Evolutionary conservation across 2,888 invertebrate genomes (phyloP).

Genomic region (Rhimphoctona megacephalus): DNA sequence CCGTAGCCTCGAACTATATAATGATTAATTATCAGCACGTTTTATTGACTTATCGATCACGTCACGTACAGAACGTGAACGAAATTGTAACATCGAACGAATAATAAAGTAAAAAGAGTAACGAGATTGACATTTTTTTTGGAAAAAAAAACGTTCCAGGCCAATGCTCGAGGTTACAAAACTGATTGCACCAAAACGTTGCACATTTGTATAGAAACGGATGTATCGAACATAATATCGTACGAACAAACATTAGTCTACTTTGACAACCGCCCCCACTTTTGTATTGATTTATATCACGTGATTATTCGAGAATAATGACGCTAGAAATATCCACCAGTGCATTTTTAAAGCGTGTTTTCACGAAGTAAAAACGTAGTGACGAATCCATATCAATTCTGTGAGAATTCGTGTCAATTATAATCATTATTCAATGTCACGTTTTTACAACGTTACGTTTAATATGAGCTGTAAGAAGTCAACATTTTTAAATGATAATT

Average conservation of each 20-base stretch:
- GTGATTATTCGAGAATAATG: slow-evolving; percentile 18
- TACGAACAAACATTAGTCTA: background rate
- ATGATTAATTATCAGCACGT: slow-evolving; percentile 46
- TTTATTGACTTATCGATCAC: slow-evolving; percentile 53
- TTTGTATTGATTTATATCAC: slow-evolving; percentile 32
- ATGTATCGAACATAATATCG: slow-evolving; percentile 8
- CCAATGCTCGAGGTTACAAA: background rate
- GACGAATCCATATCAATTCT: background rate
- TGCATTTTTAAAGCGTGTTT: background rate
- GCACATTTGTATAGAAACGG: slow-evolving; percentile 41
- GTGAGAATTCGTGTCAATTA: background rate
- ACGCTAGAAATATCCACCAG: background rate
- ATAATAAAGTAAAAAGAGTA: background rate
- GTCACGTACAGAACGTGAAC: slow-evolving; percentile 23
- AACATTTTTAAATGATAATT: background rate
- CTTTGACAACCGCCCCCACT: background rate
- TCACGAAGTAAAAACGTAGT: background rate
- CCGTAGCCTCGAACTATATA: slow-evolving; percentile 35
- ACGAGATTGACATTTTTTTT: slow-evolving; percentile 5
- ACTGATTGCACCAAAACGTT: slow-evolving; percentile 21
- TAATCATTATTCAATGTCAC: background rate
- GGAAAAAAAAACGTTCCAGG: background rate
- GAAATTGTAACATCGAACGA: background rate
- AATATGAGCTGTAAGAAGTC: background rate
- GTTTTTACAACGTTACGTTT: background rate